Base-by-base conservation (phyloP, 2,888 invertebrate genomes). In the Hofmannophila pseudospretella region DNA sequence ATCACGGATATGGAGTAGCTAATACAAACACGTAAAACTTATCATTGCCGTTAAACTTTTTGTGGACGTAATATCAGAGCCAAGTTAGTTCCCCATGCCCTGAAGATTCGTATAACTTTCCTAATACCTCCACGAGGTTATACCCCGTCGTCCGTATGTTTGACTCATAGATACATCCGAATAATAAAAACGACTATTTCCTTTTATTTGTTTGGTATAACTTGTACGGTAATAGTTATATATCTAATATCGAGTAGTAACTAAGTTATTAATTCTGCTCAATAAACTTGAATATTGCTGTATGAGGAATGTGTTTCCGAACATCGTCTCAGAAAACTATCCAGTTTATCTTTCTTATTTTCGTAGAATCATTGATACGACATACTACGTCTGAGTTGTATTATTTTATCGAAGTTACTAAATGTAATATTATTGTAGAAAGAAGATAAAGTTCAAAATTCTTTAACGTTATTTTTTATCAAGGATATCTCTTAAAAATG, bases 91-190 rank as follows among this genome's bases (percentile, higher is more conserved):
- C 65, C 63, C 64, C 70, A 51, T 50, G 52, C 67, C 69, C 74
- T 67, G 72, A 73, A 71, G 69, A 79, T 77, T 74, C 70, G 68
- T 66, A 71, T 65, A 85, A 85, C 77, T 85, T 85, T 84, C 72
- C 65, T 84, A 84, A 84, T 85, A 85, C 79, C 67, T 68, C 57
- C 56, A 56, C 61, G 58, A 75, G 74, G 81, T 82, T 82, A 79
- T 69, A 64, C 60, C 55, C 68, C 69, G 72, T 75, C 69, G 60
- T 52, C 68, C 77, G 67, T 79, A 74, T 71, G 70, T 58, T 53
- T 41, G 44, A 51, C 47, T 56, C 40, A 44, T 46, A 58, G 59
- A 70, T 68, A 74, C 66, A 73, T 72, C 63, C 65, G 58, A 70
- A 72, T 78, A 70, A 79, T 76, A 79, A 79, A 76, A 77, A 74